Base-by-base conservation (phyloP, 2,797 vertebrate species). In the Gila robusta region DNA sequence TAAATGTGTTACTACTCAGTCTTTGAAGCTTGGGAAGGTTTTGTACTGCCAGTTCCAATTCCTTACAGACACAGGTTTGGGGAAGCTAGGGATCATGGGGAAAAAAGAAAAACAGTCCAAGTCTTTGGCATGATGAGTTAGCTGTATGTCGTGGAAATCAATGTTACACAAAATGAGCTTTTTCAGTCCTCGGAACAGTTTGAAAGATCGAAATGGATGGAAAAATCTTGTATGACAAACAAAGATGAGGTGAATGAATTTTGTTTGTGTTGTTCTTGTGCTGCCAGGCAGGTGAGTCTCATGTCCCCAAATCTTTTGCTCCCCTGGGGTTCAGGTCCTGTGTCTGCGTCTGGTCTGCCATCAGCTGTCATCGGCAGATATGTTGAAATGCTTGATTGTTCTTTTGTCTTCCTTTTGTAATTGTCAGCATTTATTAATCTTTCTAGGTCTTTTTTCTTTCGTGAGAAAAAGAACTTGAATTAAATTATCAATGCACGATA, bases 121-220 rank as follows among this genome's bases (percentile, higher is more conserved):
- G 95, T 98, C 97, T 99, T 99, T 98, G 98, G 98, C 96, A 95
- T 97, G 97, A 96, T 94, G 96, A 96, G 94, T 96, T 96, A 96
- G 97, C 97, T 98, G 97, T 96, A 96, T 93, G 93, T 85, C 88
- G 88, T 87, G 91, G 89, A 85, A 90, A 90, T 82, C 59, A 88
- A 87, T 71, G 73, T 81, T 84, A 88, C 82, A 88, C 83, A 79
- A 44, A 71, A 71, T 76, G 44, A 59, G 62, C 35, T 69, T 81
- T 54, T 69, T 80, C 80, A 79, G 87, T 79, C 83, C 23, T 86
- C 54, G 79, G 79, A 83, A 86, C 74, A 77, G 86, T 76, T 86
- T 70, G 23, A 78, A 47, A 73, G 26, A 56, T 26, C 26, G 5
- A 62, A 44, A 49, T 85, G 28, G 47, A 17, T 6, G 70, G n/a